Percentiles rank a stretch among this genome's conserved stretches.
Evolutionary conservation across 2,113 vertebrate species (phyloP).

Genomic region (Microtus oregoni): DNA sequence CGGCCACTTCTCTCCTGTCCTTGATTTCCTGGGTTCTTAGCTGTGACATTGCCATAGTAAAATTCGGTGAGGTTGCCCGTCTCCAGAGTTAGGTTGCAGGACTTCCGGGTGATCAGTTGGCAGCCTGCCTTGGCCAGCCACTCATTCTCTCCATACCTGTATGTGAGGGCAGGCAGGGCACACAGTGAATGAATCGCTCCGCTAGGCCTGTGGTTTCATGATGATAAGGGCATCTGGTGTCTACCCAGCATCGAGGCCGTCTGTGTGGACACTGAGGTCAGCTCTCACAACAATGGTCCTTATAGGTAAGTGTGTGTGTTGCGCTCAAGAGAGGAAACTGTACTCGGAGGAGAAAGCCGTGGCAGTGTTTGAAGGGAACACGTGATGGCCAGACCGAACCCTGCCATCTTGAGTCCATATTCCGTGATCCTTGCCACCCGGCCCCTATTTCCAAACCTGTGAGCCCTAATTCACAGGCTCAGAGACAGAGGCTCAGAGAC

Average conservation of each 20-base stretch:
- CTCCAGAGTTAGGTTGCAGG: slow-evolving; percentile 86
- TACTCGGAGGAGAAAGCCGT: neutral
- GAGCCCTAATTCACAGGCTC: neutral
- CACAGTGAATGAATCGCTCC: neutral
- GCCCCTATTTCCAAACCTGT: neutral
- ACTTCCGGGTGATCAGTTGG: slow-evolving; percentile 80
- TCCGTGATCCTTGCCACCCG: neutral
- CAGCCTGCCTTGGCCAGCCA: slow-evolving; percentile 86
- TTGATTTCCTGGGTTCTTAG: neutral
- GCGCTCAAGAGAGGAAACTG: neutral
- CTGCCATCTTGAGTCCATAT: neutral
- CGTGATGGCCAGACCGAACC: neutral
- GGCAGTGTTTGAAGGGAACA: neutral
- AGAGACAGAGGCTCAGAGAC: neutral
- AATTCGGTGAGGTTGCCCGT: slow-evolving; percentile 74
- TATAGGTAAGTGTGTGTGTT: neutral
- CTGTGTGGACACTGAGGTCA: neutral
- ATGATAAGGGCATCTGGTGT: neutral
- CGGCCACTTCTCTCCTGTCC: slow-evolving; percentile 76
- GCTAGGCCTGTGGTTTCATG: neutral
- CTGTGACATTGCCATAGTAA: slow-evolving; percentile 84
- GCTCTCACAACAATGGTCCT: neutral
- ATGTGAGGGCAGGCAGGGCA: neutral
- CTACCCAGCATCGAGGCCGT: neutral
- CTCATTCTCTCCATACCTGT: slow-evolving; percentile 85